Evolutionary conservation across 2,113 vertebrate species (phyloP).

Genomic region (Cyphomyrus discorhynchus): DNA sequence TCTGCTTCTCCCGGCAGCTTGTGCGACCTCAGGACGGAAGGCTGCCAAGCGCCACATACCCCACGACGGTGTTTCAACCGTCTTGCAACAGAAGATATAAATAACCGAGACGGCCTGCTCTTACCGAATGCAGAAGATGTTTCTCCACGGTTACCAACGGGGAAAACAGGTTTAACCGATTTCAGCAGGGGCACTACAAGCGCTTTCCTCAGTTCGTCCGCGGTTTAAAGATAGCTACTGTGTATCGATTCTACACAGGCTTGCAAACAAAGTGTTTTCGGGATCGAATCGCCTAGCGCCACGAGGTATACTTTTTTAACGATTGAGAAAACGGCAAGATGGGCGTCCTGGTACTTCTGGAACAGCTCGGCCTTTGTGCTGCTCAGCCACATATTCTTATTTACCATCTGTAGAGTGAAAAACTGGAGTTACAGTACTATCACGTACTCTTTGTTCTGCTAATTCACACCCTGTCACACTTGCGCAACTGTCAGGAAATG

Average conservation of each 20-base stretch:
- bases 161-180: background rate
- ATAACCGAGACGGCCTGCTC: background rate
- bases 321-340: background rate
- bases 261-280: background rate
- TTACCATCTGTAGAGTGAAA: background rate
- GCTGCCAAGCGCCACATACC: background rate
- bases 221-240: background rate
- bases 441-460: background rate
- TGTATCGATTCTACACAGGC: background rate
- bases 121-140: background rate
- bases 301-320: background rate
- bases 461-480: conserved; percentile 17
- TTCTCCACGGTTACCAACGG: background rate
- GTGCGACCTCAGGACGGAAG: background rate
- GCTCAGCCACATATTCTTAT: background rate
- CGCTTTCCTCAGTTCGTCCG: background rate
- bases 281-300: background rate
- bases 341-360: background rate
- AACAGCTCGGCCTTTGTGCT: background rate
- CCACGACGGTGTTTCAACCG: background rate
- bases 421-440: background rate
- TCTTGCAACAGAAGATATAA: background rate
- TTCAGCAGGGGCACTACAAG: background rate
- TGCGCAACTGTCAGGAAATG: background rate
- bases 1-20: background rate